Evolutionary conservation across 1,140 invertebrate genomes (phyloP), one percentile per base, ranked within the genome.

Genomic region (Probaryconus sp.): DNA sequence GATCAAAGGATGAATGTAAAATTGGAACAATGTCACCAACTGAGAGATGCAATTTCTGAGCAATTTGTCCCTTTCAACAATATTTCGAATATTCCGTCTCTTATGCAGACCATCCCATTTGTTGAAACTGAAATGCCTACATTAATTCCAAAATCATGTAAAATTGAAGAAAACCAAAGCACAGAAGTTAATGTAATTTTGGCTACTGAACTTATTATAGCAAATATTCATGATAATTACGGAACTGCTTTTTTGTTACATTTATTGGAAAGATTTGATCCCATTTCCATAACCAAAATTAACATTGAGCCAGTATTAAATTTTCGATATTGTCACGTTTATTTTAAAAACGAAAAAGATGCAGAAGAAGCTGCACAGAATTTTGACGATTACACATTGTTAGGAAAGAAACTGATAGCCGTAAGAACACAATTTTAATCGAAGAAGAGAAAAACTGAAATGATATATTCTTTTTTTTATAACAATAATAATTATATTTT

Each of bases 321-420:
- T 21, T 28, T 83, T 24, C 63, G 76, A 43, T 87, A 80, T 42
- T 87, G 84, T 43, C 65, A 77, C 16, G 75, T 86, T 13, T 87
- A 82, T 48, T 84, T 85, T 10, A 74, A 79, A 50, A 77, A 53
- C 4, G 0, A 0, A 3, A 24, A 65, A 11, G 69, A 83, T 10
- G 80, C 79, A 1, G 2, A 31, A 3, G 40, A 40, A 7, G 60
- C 61, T 0, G 71, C 83, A 38, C 42, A 70, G 17, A 13, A 71
- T 17, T 82, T 82, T 64, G 81, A 87, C 38, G 69, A 75, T 17
- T 70, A 70, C 35, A 38, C 18, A 16, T 42, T 71, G 1, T 17
- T 60, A 18, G 56, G 61, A n/a, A 55, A 65, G 17, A 56, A 33
- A 16, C 20, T 64, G 42, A 53, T 61, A 16, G 55, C 70, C 18